Base-by-base conservation (phyloP, 2,888 invertebrate genomes). In the Drosophila emarginata region DNA sequence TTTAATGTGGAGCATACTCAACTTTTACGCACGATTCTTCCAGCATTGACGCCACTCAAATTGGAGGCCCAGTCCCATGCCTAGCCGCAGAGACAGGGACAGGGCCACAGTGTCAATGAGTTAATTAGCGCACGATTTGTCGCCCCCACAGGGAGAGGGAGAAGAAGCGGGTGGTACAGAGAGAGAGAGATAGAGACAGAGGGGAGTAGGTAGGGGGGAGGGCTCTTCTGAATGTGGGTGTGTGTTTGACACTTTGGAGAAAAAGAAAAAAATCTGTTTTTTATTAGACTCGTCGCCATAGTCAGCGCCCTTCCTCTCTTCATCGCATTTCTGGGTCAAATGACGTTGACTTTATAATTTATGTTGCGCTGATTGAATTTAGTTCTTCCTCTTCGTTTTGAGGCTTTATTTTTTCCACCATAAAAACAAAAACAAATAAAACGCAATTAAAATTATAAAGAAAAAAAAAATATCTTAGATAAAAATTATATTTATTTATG, bases 1-100 rank as follows among this genome's bases (percentile, higher is more conserved):
- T 88, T 86, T 88, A 86, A 86, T 86, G 82, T 84, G 82, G 84
- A 88, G 86, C 87, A 79, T 78, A 81, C 87, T 83, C 81, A 77
- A 74, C 77, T 84, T 83, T 80, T 83, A 85, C 85, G 85, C 85
- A 85, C 85, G 85, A 85, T 85, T 85, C 87, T 74, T 77, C 66
- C 21, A 45, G 45, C 79, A 75, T 75, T 72, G 87, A 87, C 87
- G 85, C 83, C 83, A 84, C 87, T 72, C 67, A 64, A 74, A 69
- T 73, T 69, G 79, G 57, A 58, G 58, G 32, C 61, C 52, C 45
- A 37, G 54, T 59, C 23, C 51, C 36, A 60, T 45, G 52, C 64
- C 40, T 32, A 32, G 32, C 9, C 1, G 9, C 32, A 32, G 32
- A 32, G 32, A 37, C 11, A 45, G 53, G 52, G 39, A 39, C 53